A percentile compares a stretch with the other conserved stretches of the same genome.
Conservation (phyloP, 2,888 invertebrate genomes). For the Imbricaverruca yamaguchii region DNA sequence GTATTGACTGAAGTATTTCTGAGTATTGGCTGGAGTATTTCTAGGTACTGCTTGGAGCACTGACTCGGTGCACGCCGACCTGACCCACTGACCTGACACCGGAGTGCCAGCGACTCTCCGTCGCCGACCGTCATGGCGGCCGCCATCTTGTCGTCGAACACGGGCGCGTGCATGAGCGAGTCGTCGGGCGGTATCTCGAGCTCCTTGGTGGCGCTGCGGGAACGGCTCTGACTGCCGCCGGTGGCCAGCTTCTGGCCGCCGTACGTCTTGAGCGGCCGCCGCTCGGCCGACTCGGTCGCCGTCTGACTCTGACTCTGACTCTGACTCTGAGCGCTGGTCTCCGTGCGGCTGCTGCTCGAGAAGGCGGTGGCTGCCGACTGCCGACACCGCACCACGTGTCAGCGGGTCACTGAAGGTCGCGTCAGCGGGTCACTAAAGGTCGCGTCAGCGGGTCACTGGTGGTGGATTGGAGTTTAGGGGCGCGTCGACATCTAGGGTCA, state of each 20-base stretch:
- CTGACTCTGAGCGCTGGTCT: not conserved
- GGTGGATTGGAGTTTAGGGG: too few species aligned
- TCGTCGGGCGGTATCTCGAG: slow-evolving; percentile 79
- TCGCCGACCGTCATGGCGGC: slow-evolving; percentile 66
- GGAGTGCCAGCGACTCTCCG: slow-evolving; percentile 75
- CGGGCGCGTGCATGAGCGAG: slow-evolving; percentile 75
- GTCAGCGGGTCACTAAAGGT: too few species aligned
- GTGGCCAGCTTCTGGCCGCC: slow-evolving; percentile 62
- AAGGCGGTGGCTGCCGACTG: slow-evolving; percentile 38
- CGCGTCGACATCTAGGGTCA: too few species aligned
- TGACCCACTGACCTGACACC: slow-evolving; percentile 47
- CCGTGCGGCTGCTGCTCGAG: too few species aligned
- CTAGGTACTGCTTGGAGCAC: too few species aligned
- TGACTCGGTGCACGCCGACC: too few species aligned
- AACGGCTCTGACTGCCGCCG: slow-evolving; percentile 68
- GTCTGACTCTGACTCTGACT: not conserved
- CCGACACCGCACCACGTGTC: slow-evolving; percentile 42
- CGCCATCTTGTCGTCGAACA: slow-evolving; percentile 67
- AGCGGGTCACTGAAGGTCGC: too few species aligned
- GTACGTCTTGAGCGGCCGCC: slow-evolving; percentile 46
- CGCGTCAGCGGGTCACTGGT: too few species aligned
- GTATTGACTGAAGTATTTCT: too few species aligned
- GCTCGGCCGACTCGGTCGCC: slow-evolving; percentile 42
- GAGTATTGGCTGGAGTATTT: too few species aligned
- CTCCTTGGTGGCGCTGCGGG: slow-evolving; percentile 83